phyloP scores from a whole-genome alignment of 1,140 invertebrate genomes.

The Coenobita brevimanus region DNA sequence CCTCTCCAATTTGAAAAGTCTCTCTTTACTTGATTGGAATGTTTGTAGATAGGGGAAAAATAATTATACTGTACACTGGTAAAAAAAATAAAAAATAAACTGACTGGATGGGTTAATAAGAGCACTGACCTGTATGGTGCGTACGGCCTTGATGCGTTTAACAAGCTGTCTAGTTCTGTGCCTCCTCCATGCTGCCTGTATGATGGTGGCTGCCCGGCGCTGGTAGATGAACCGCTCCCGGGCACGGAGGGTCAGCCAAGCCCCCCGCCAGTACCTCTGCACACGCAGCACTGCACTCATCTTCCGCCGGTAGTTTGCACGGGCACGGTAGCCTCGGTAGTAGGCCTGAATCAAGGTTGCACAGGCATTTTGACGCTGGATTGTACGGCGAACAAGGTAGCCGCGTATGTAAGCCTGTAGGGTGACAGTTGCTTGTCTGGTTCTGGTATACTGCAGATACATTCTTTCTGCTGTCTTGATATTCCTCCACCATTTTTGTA shows the following conservation, averaged over 20 bases:
- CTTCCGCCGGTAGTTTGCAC: neutral
- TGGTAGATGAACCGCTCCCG: slow-evolving; percentile 64
- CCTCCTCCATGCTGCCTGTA: slow-evolving; percentile 59
- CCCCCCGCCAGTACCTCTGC: slow-evolving; percentile 63
- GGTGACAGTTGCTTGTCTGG: neutral
- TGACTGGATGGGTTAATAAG: neutral
- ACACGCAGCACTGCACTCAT: slow-evolving; percentile 45
- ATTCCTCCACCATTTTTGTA: slow-evolving; percentile 12
- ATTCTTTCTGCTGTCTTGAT: neutral
- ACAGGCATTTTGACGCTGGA: neutral
- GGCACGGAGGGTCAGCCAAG: slow-evolving; percentile 35
- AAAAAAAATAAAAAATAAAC: neutral
- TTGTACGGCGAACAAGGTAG: neutral
- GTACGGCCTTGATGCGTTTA: slow-evolving; percentile 39
- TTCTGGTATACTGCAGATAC: neutral
- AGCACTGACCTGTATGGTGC: slow-evolving; percentile 58
- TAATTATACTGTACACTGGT: neutral
- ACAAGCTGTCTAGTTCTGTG: slow-evolving; percentile 7
- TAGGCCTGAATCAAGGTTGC: slow-evolving; percentile 20
- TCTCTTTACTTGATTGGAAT: too few relatives aligned
- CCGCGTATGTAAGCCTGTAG: neutral
- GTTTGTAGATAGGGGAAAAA: neutral
- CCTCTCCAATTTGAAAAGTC: too few relatives aligned
- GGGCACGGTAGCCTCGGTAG: neutral
- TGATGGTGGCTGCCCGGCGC: slow-evolving; percentile 51